These are phyloP conservation scores for Elysia crispata DNA, from an alignment of 2,888 invertebrate genomes.

Conservation along the genomic window DNA sequence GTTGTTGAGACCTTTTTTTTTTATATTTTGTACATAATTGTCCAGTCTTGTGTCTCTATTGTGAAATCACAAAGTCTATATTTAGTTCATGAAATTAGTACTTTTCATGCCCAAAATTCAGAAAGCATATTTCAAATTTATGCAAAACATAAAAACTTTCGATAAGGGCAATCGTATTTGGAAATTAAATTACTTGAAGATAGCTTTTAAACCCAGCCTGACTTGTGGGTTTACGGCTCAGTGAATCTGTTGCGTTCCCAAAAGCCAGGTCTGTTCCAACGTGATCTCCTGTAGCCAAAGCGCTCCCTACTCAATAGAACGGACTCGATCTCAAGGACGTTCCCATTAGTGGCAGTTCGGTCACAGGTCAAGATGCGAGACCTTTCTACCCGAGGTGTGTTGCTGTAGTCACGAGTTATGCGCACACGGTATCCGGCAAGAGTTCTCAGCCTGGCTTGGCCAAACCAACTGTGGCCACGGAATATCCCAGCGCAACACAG, in stretches of 20 bases:
- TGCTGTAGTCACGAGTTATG: conserved; percentile 68
- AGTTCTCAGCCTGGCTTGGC: conserved; percentile 74
- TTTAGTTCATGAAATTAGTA: no score
- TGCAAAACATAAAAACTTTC: no score
- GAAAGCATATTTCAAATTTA: no score
- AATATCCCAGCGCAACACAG: conserved; percentile 78
- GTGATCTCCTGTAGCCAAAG: conserved; percentile 27
- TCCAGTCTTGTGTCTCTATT: no score
- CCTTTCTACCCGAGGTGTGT: conserved; percentile 67
- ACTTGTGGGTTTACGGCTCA: no score
- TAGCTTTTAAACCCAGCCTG: no score
- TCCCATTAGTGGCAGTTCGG: conserved; percentile 84
- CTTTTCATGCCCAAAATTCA: no score
- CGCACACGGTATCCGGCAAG: conserved; percentile 73
- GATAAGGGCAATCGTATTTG: background rate
- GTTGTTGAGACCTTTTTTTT: no score
- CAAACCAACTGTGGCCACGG: conserved; percentile 71
- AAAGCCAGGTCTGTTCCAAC: no score
- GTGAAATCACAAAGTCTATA: no score
- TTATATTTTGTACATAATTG: no score
- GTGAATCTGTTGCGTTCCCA: background rate
- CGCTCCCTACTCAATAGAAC: conserved; percentile 77
- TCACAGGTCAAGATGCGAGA: conserved; percentile 80
- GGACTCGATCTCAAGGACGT: conserved; percentile 84
- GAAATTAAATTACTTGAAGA: background rate